These are phyloP conservation scores for Palaemon carinicauda DNA, from an alignment of 1,140 invertebrate species.

Conservation along the genomic window DNA sequence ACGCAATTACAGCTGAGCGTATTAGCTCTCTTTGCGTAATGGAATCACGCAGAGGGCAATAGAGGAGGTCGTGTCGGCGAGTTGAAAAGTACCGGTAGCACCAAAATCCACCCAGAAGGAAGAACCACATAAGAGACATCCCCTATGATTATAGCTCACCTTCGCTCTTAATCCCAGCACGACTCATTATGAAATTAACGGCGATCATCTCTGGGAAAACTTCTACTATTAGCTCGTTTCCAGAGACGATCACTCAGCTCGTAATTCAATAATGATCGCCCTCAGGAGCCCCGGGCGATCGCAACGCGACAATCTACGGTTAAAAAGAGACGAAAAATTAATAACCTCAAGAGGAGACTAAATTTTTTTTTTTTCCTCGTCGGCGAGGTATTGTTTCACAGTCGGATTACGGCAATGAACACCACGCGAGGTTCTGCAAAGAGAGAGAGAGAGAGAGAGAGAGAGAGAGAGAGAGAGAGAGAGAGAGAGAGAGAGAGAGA, in stretches of 20 bases:
- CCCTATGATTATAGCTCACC: not conserved
- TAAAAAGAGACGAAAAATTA: not conserved
- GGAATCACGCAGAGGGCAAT: too few relatives aligned
- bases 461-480: not conserved
- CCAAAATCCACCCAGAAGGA: not conserved
- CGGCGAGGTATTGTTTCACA: constrained; percentile 20
- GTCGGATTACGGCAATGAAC: constrained; percentile 7
- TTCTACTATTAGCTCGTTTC: not conserved
- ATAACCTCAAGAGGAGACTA: not conserved
- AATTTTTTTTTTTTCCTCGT: too few relatives aligned
- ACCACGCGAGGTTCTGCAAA: not conserved
- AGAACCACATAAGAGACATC: not conserved
- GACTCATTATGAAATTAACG: not conserved
- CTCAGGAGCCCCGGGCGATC: not conserved
- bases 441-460: not conserved
- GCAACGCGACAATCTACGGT: not conserved
- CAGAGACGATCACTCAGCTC: not conserved
- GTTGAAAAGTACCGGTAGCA: constrained; percentile 18
- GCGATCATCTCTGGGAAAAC: not conserved
- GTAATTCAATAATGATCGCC: not conserved
- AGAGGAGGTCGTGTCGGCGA: constrained; percentile 4
- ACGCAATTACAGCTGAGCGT: too few relatives aligned
- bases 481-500: not conserved
- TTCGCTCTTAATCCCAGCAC: not conserved
- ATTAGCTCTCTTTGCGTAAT: too few relatives aligned